phyloP scores from a whole-genome alignment of 2,113 vertebrate species.

The Atlantisia rogersi region DNA sequence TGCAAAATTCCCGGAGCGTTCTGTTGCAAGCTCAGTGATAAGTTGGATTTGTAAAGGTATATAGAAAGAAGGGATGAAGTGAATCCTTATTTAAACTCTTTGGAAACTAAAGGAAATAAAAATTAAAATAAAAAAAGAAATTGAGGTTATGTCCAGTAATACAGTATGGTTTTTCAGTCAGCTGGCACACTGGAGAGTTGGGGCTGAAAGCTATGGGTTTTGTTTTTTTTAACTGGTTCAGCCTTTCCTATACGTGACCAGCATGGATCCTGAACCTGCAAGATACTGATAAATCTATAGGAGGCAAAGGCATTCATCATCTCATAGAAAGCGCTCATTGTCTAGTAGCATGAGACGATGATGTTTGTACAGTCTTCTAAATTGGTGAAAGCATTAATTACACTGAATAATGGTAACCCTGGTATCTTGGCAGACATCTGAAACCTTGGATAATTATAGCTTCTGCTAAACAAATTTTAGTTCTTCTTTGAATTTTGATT shows the following conservation, averaged over 20 bases:
- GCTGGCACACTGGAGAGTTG: not conserved
- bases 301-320: conserved; percentile 45
- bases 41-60: not conserved
- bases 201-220: not conserved
- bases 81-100: not conserved
- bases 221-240: not conserved
- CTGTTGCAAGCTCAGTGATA: not conserved
- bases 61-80: not conserved
- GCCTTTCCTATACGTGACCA: conserved; percentile 14
- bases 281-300: conserved; percentile 41
- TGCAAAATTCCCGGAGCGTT: not conserved
- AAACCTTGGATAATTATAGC: conserved; percentile 60
- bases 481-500: conserved; percentile 43
- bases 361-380: conserved; percentile 54
- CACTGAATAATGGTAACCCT: conserved; percentile 53
- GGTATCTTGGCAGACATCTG: conserved; percentile 59
- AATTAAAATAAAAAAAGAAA: not conserved
- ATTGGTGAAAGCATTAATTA: conserved; percentile 63
- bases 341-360: conserved; percentile 15
- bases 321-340: conserved; percentile 36
- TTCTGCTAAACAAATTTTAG: conserved; percentile 38
- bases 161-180: not conserved
- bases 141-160: not conserved
- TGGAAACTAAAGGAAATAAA: not conserved
- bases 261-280: conserved; percentile 21